Percentiles rank a stretch among this genome's conserved stretches.
Conservation (phyloP, 2,113 vertebrate genomes). For the Galemys pyrenaicus region DNA sequence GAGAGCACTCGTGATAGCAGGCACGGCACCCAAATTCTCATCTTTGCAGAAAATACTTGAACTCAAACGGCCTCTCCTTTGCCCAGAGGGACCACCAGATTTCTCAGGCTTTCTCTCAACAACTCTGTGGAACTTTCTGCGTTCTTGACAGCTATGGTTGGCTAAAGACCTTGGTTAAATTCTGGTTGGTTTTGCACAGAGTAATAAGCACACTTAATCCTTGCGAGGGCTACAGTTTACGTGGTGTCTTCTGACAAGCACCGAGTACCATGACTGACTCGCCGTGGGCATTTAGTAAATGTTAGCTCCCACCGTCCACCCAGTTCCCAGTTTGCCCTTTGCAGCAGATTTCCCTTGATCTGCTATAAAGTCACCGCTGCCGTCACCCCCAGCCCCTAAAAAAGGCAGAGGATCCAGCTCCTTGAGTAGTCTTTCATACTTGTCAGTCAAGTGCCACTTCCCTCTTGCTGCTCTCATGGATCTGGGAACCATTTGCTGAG, state of each 20-base stretch:
- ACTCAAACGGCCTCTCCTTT: neutral
- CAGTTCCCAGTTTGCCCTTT: neutral
- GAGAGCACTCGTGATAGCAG: neutral
- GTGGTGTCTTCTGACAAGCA: neutral
- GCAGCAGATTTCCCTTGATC: neutral
- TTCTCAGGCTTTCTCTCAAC: neutral
- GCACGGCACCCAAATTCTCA: too few species aligned
- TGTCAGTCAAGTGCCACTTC: neutral
- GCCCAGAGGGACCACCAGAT: neutral
- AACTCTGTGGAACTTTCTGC: neutral
- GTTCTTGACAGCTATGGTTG: neutral
- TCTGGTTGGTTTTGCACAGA: neutral
- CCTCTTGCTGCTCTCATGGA: neutral
- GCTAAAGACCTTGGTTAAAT: too few species aligned
- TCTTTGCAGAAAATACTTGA: neutral
- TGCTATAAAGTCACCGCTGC: neutral
- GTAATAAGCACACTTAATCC: neutral
- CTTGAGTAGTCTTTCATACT: neutral
- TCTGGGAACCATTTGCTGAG: constrained; percentile 1
- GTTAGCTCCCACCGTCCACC: neutral
- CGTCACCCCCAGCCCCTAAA: neutral
- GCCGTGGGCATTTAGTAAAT: neutral
- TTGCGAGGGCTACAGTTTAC: neutral
- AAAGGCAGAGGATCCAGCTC: neutral
- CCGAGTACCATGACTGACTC: neutral